Conservation (phyloP, 2,888 invertebrate genomes). For the Euzophera pinguis region DNA sequence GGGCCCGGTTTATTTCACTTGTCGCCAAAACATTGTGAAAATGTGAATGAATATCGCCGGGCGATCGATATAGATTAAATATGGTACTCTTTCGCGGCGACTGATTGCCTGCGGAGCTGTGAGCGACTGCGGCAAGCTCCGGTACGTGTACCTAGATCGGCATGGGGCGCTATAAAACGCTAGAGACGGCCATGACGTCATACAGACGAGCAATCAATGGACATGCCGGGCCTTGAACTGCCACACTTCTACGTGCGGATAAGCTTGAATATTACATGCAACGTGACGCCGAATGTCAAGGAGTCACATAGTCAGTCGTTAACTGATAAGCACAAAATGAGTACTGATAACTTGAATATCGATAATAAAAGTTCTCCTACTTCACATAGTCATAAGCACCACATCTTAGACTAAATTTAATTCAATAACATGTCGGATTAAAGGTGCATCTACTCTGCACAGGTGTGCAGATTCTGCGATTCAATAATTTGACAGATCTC, state of each 20-base stretch:
- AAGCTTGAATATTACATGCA: conserved; percentile 13
- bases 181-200: conserved; percentile 30
- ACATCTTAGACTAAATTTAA: no score
- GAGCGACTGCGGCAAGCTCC: conserved; percentile 24
- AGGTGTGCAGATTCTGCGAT: no score
- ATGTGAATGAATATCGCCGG: conserved; percentile 37
- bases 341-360: neutral
- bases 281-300: conserved; percentile 9
- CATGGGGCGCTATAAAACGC: neutral
- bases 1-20: conserved; percentile 33
- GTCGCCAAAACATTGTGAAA: conserved; percentile 49
- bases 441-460: no score
- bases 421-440: no score
- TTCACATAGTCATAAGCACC: no score
- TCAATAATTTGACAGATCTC: no score
- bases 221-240: conserved; percentile 37
- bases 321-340: neutral
- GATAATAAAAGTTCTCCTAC: no score
- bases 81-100: conserved; percentile 28
- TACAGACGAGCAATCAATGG: conserved; percentile 38
- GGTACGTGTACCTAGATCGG: neutral
- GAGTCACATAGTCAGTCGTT: neutral
- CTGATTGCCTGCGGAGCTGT: conserved; percentile 29
- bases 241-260: conserved; percentile 24
- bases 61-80: conserved; percentile 41